A percentile compares a stretch with the other conserved stretches of the same genome.
Conservation (phyloP, 2,888 invertebrate species). For the Leucania comma region DNA sequence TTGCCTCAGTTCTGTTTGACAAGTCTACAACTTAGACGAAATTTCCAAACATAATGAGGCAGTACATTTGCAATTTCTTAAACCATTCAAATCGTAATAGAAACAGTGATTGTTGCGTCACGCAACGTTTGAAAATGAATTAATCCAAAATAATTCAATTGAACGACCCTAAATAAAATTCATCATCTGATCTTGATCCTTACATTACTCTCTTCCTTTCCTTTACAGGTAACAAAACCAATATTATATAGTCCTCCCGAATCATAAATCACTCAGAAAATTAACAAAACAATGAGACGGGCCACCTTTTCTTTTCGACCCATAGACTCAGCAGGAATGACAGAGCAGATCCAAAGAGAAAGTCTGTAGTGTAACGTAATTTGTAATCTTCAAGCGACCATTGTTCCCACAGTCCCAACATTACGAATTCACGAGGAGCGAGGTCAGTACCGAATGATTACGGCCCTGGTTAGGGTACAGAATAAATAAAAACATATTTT, state of each 20-base stretch:
- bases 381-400: constrained; percentile 47
- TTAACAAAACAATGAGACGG: constrained; percentile 34
- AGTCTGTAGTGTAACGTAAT: constrained; percentile 37
- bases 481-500: constrained; percentile 49
- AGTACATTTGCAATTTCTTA: too few relatives aligned
- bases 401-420: constrained; percentile 49
- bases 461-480: constrained; percentile 40
- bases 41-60: too few relatives aligned
- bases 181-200: constrained; percentile 8
- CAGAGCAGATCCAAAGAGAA: constrained; percentile 23
- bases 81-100: too few relatives aligned
- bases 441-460: constrained; percentile 60
- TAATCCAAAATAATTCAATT: not conserved
- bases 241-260: not conserved
- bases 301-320: constrained; percentile 25
- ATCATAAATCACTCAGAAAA: constrained; percentile 43
- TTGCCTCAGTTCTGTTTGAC: too few relatives aligned
- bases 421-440: constrained; percentile 57
- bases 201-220: constrained; percentile 1
- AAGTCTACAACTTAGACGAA: too few relatives aligned
- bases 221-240: constrained; percentile 12
- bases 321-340: constrained; percentile 29
- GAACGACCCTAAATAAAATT: constrained; percentile 9
- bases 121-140: not conserved
- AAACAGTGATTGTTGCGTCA: not conserved